Conservation (phyloP, 2,888 invertebrate species). For the Hetaerina titia region DNA sequence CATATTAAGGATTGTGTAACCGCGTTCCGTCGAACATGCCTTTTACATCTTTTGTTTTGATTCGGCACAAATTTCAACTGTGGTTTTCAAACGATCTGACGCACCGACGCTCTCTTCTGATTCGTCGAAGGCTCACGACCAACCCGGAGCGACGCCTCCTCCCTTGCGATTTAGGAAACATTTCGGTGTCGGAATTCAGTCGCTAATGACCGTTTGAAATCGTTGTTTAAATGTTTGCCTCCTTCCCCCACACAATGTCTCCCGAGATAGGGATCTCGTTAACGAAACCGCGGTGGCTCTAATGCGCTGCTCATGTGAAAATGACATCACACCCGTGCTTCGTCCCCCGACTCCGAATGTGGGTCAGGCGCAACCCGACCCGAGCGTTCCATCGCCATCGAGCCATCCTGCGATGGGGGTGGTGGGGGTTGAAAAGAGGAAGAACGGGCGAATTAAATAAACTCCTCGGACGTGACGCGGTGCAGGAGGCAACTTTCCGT, state of each 20-base stretch:
- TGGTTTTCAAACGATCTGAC: background rate
- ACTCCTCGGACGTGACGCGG: background rate
- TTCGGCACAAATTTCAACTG: background rate
- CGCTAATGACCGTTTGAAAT: slow-evolving; percentile 5
- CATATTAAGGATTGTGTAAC: background rate
- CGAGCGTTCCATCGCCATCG: background rate
- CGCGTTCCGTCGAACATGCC: background rate
- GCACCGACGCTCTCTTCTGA: background rate
- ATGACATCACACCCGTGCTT: background rate
- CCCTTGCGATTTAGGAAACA: background rate
- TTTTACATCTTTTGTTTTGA: background rate
- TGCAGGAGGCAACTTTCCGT: background rate
- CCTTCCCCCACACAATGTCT: background rate
- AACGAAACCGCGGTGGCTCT: background rate
- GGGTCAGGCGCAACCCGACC: slow-evolving; percentile 14
- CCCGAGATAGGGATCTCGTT: slow-evolving; percentile 12
- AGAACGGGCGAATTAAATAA: slow-evolving; percentile 10
- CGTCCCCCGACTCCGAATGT: background rate
- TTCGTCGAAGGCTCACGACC: background rate
- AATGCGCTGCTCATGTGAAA: slow-evolving; percentile 20
- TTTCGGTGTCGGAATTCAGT: background rate
- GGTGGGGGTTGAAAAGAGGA: background rate
- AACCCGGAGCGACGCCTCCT: background rate
- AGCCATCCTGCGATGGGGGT: background rate
- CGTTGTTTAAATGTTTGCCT: slow-evolving; percentile 5